Percentiles rank a stretch among this genome's conserved stretches.
These are phyloP conservation scores for Tetrao urogallus DNA, from an alignment of 2,113 vertebrate genomes.

Conservation along the genomic window DNA sequence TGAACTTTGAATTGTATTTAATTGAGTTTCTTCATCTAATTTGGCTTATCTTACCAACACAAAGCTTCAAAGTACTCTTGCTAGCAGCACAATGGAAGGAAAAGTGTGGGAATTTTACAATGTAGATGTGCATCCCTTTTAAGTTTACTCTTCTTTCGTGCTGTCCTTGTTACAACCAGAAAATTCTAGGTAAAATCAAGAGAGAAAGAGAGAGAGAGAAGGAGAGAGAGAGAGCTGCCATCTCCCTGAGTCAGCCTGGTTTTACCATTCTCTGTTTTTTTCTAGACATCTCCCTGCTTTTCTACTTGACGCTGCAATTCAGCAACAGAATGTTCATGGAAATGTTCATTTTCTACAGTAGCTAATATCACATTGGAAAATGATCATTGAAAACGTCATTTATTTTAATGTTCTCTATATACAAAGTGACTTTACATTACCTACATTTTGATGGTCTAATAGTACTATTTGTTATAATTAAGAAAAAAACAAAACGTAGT, in stretches of 20 bases:
- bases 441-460: slow-evolving; percentile 32
- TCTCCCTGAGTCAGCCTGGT: background rate
- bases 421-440: slow-evolving; percentile 56
- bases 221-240: background rate
- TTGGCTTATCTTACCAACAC: background rate
- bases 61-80: background rate
- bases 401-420: slow-evolving; percentile 65
- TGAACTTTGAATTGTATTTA: slow-evolving; percentile 36
- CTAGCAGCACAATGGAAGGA: background rate
- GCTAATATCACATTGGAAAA: slow-evolving; percentile 33
- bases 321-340: background rate
- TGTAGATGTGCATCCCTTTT: background rate
- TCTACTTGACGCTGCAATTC: background rate
- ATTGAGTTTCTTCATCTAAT: background rate
- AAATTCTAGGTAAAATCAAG: background rate
- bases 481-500: slow-evolving; percentile 36
- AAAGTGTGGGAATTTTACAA: background rate
- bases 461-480: slow-evolving; percentile 65
- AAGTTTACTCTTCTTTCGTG: background rate
- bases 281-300: background rate
- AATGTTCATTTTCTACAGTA: background rate
- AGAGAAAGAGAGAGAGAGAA: background rate
- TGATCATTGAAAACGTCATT: slow-evolving; percentile 44
- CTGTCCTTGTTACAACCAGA: background rate
- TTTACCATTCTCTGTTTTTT: background rate